A percentile compares a stretch with the other conserved stretches of the same genome.
Evolutionary conservation across 2,888 invertebrate genomes (phyloP).

Genomic region (Andrena camellia): DNA sequence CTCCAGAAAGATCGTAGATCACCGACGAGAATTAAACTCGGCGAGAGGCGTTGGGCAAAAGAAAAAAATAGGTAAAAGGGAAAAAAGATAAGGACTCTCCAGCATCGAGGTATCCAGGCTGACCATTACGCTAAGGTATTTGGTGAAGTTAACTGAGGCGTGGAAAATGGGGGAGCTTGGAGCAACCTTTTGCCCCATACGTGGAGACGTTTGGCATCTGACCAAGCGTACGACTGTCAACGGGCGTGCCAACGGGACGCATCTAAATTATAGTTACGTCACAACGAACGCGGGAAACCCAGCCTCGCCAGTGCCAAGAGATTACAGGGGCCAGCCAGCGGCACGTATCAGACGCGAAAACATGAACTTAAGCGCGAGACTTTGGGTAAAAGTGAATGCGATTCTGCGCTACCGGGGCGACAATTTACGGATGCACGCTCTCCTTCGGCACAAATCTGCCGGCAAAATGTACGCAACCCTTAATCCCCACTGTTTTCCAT

Average conservation of each 20-base stretch:
- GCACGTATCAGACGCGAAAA: slow-evolving; percentile 39
- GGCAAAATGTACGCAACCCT: neutral
- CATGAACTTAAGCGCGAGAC: slow-evolving; percentile 22
- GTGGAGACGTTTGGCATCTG: slow-evolving; percentile 71
- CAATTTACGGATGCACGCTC: slow-evolving; percentile 4
- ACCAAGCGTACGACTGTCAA: slow-evolving; percentile 70
- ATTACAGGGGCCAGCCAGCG: slow-evolving; percentile 55
- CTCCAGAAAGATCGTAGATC: slow-evolving; percentile 20
- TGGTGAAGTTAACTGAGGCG: slow-evolving; percentile 53
- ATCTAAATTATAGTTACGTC: slow-evolving; percentile 80
- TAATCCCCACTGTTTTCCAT: no score
- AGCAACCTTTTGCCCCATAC: slow-evolving; percentile 54
- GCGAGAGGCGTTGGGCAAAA: slow-evolving; percentile 2
- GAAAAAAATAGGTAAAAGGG: neutral
- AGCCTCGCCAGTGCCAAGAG: slow-evolving; percentile 70
- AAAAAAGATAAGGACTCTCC: neutral
- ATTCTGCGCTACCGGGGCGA: slow-evolving; percentile 10
- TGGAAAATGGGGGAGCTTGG: slow-evolving; percentile 53
- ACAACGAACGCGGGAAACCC: slow-evolving; percentile 66
- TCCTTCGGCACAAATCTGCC: neutral
- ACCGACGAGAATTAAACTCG: slow-evolving; percentile 15
- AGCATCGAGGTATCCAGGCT: slow-evolving; percentile 28
- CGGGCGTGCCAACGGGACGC: slow-evolving; percentile 78
- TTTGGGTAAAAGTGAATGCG: slow-evolving; percentile 38
- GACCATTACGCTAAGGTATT: slow-evolving; percentile 52